Evolutionary conservation across 2,113 vertebrate genomes (phyloP), one percentile per base, ranked within the genome.

Genomic region (Grus americana): DNA sequence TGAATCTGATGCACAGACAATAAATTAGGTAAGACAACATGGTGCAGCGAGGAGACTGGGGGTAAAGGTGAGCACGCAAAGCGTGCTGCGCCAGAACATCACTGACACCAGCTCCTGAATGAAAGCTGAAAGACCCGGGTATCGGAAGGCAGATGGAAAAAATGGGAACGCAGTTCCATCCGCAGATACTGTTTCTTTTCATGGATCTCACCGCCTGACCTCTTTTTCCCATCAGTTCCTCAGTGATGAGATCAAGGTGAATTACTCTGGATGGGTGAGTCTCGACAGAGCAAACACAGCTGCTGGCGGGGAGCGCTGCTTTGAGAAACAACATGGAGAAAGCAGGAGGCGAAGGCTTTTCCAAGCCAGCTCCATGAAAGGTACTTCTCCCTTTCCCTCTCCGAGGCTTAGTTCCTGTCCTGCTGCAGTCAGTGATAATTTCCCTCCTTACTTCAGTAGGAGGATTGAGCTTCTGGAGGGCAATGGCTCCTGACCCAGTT

Each of bases 401-500:
- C 88, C 15, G 44, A 93, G 55, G 23, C 22, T 93, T 82, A 46
- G 55, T 30, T 94, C 49, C 83, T 87, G 58, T 89, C 80, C 80
- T 66, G 30, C 32, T 61, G 66, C 91, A 95, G 62, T 95, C 89
- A 95, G 10, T 73, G 78, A 88, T 91, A 88, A 92, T 94, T 96
- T 92, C 87, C 80, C 87, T 87, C 86, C 68, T 59, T 66, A 88
- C 49, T 93, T 90, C 49, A 82, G 84, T 50, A 86, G 84, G 38
- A 90, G 75, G 54, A 95, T 8, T 89, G 54, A 91, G 91, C 91
- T 97, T 92, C 92, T 95, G 91, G 62, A 94, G 54, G 74, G 81
- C 78, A 90, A 49, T 47, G 26, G 81, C 88, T 97, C 62, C 89
- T 93, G 95, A 97, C 91, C 80, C 1, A 0, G 22, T 75, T 95